Evolutionary conservation across 2,888 invertebrate species (phyloP).

Genomic region (Lydus trimaculatus): DNA sequence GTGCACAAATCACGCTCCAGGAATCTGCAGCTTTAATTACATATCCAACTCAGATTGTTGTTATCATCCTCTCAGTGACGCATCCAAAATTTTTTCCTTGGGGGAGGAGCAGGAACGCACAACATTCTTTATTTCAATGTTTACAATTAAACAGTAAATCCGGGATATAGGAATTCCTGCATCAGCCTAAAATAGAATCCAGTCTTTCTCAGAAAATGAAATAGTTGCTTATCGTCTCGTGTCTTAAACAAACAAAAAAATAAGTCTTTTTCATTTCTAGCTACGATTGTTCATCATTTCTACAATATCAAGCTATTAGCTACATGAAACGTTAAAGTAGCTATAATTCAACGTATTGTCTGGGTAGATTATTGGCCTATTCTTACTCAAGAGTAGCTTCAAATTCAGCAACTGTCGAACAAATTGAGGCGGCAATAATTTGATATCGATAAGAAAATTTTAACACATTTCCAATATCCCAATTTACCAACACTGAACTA

Average conservation of each 20-base stretch:
- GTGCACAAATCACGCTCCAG: conserved; percentile 15
- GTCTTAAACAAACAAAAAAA: background rate
- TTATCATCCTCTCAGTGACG: background rate
- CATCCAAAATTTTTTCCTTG: background rate
- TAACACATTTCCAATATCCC: background rate
- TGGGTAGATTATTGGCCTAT: background rate
- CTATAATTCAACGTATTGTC: background rate
- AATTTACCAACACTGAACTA: background rate
- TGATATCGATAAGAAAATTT: background rate
- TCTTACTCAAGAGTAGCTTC: background rate
- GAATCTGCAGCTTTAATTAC: background rate
- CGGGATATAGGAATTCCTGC: no score
- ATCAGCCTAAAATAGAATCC: no score
- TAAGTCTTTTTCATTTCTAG: background rate
- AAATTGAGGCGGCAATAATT: background rate
- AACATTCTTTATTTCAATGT: no score
- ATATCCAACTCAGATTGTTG: background rate
- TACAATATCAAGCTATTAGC: background rate
- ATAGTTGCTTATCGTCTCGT: background rate
- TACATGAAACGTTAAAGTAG: background rate
- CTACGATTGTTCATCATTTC: background rate
- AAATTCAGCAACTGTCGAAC: background rate
- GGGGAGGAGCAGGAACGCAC: no score
- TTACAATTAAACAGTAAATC: no score
- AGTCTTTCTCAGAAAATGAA: background rate